phyloP scores from a whole-genome alignment of 2,113 vertebrate genomes.

The Oophaga pumilio region DNA sequence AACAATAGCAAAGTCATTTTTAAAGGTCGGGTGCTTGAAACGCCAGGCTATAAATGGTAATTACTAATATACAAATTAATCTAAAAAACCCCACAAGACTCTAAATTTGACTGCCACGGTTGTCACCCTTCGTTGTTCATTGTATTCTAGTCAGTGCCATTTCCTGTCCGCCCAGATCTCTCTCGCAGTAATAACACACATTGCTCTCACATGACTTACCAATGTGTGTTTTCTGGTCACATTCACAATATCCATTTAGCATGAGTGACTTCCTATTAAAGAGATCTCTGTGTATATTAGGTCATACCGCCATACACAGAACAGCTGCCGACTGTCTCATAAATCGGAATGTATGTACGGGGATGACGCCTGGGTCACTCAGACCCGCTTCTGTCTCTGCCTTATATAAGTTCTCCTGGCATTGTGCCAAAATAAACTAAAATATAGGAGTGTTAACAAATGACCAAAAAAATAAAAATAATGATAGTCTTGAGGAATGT shows the following conservation, averaged over 20 bases:
- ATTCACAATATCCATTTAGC: slow-evolving; percentile 29
- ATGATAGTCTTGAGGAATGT: background rate
- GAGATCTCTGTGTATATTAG: slow-evolving; percentile 9
- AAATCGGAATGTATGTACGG: slow-evolving; percentile 31
- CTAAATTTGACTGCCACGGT: background rate
- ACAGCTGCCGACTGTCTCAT: slow-evolving; percentile 36
- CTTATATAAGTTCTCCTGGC: slow-evolving; percentile 7
- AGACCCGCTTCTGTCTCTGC: slow-evolving; percentile 19
- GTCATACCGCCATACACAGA: background rate
- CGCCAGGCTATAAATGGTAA: background rate
- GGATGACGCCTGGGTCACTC: slow-evolving; percentile 35
- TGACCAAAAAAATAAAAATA: background rate
- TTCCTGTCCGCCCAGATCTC: background rate
- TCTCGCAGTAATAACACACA: background rate
- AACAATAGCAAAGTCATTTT: no score
- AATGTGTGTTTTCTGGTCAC: slow-evolving; percentile 9
- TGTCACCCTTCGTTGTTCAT: background rate
- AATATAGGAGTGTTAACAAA: slow-evolving; percentile 37
- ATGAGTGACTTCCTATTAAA: slow-evolving; percentile 27
- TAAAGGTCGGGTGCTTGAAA: no score
- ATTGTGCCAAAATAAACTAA: background rate
- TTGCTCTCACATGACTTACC: slow-evolving; percentile 12
- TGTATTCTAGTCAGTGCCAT: background rate
- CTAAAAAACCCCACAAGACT: background rate
- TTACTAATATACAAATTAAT: background rate